These are phyloP conservation scores for Eciton burchellii DNA, from an alignment of 1,140 invertebrate species.

Conservation along the genomic window DNA sequence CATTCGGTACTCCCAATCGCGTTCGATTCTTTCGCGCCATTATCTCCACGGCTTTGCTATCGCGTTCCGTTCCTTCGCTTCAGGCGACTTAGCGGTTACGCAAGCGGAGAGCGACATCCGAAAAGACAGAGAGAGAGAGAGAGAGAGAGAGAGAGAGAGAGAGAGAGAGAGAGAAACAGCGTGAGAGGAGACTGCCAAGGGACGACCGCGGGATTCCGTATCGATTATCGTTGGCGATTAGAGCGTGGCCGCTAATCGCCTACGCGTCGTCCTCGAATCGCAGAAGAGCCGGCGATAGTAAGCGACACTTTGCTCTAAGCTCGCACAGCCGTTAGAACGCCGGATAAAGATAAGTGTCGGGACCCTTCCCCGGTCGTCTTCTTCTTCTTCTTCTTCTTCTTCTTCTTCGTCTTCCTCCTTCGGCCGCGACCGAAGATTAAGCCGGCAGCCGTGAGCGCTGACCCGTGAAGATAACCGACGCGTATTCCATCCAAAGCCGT, in stretches of 20 bases:
- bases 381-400: constrained; percentile 66
- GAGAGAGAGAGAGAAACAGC: no score
- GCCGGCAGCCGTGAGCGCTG: constrained; percentile 79
- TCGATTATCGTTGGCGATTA: constrained; percentile 39
- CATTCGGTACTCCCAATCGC: no score
- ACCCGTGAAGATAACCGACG: constrained; percentile 83
- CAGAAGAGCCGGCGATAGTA: constrained; percentile 36
- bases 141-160: no score
- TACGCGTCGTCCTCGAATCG: constrained; percentile 6
- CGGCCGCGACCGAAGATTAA: constrained; percentile 81
- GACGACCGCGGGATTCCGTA: not conserved
- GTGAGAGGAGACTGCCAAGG: not conserved
- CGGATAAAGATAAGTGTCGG: constrained; percentile 76
- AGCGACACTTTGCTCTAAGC: constrained; percentile 46
- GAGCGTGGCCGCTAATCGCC: constrained; percentile 61
- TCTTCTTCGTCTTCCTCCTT: constrained; percentile 71
- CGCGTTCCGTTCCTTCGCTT: no score
- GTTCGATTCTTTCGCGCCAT: no score
- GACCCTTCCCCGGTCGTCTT: constrained; percentile 62
- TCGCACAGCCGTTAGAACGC: constrained; percentile 65
- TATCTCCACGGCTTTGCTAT: no score
- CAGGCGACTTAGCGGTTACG: no score
- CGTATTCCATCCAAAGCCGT: constrained; percentile 74
- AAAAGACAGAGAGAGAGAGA: not conserved
- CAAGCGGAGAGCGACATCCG: not conserved